A percentile compares a stretch with the other conserved stretches of the same genome.
Evolutionary conservation across 64 coral and sea anemone genomes (phyloP).

Genomic region (Stichodactyla helianthus): DNA sequence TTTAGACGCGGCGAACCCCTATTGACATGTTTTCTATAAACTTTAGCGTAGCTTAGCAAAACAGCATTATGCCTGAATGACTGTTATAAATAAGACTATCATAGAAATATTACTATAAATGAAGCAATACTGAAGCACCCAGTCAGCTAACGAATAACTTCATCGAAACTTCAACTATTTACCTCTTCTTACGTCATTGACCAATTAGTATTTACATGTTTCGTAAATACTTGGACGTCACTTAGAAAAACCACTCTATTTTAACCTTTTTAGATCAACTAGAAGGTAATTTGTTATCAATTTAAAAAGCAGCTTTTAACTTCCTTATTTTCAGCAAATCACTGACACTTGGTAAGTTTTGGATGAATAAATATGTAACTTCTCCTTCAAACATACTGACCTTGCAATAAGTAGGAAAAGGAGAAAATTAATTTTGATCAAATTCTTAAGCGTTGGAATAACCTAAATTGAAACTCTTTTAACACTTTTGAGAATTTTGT

Average conservation of each 20-base stretch:
- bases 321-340: not conserved
- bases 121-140: not conserved
- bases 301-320: no score
- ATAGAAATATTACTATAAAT: no score
- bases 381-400: not conserved
- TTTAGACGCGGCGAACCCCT: no score
- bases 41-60: no score
- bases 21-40: no score
- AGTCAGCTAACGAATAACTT: not conserved
- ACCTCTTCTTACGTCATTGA: no score
- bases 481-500: not conserved
- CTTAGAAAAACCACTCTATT: not conserved
- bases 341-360: not conserved
- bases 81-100: no score
- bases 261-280: not conserved
- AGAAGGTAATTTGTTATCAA: not conserved
- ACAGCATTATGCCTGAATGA: no score
- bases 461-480: not conserved
- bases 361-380: not conserved
- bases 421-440: not conserved
- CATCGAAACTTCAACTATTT: no score
- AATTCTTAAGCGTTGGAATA: no score
- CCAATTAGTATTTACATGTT: not conserved
- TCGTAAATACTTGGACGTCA: not conserved
- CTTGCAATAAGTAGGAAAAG: not conserved